Evolutionary conservation across 2,113 vertebrate species (phyloP).

Genomic region (Dipodomys merriami): DNA sequence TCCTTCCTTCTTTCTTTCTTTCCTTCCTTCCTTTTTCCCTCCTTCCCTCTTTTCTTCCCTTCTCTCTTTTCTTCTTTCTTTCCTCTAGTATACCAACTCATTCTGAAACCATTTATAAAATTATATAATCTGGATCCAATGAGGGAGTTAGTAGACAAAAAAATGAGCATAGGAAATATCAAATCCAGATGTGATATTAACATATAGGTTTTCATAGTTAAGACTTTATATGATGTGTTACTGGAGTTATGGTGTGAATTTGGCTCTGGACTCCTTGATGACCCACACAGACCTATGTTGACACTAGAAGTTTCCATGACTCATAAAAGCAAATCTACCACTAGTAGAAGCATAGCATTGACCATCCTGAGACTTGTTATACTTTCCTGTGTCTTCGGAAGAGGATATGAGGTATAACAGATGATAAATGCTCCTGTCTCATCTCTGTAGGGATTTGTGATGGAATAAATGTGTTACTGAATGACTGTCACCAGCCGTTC

Average conservation of each 20-base stretch:
- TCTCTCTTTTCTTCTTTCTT: neutral
- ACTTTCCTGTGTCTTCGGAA: neutral
- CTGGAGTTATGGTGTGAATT: neutral
- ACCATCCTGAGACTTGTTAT: neutral
- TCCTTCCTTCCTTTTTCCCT: too few species aligned
- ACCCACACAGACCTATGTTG: neutral
- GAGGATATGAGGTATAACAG: neutral
- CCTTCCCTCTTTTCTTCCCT: too few species aligned
- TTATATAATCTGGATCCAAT: neutral
- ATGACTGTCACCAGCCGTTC: neutral
- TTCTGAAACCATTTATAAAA: constrained; percentile 36
- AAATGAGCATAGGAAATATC: neutral
- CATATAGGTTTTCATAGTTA: neutral
- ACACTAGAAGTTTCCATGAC: neutral
- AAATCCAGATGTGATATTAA: constrained; percentile 23
- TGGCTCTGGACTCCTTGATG: neutral
- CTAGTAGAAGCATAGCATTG: neutral
- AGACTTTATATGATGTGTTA: neutral
- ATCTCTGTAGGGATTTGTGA: neutral
- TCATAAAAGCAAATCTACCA: neutral
- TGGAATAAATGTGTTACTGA: neutral
- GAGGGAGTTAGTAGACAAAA: neutral
- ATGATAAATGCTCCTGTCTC: neutral
- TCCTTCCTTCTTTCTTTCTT: too few species aligned
- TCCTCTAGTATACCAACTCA: neutral